Conservation (phyloP, 2,888 invertebrate genomes). For the Acanthosoma haemorrhoidale region DNA sequence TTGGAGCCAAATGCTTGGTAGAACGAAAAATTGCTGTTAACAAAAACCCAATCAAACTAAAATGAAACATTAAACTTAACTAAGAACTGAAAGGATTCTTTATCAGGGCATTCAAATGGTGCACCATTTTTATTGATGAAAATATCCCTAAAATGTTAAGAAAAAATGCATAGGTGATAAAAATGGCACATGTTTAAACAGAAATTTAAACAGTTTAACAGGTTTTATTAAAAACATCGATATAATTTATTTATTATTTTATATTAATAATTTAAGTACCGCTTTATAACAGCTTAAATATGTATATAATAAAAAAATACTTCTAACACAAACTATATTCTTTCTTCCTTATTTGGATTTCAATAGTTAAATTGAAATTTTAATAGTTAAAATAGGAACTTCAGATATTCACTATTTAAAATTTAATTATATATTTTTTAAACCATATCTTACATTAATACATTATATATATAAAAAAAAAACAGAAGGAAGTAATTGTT, state of each 20-base stretch:
- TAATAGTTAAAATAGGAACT: constrained; percentile 20
- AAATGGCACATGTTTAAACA: neutral
- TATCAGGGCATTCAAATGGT: too few species aligned
- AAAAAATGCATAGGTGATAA: too few species aligned
- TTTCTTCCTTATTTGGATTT: neutral
- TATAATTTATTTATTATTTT: neutral
- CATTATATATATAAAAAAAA: constrained; percentile 11
- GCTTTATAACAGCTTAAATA: neutral
- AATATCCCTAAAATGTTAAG: too few species aligned
- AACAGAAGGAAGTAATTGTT: constrained; percentile 1
- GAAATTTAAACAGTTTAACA: neutral
- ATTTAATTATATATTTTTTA: neutral
- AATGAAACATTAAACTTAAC: too few species aligned
- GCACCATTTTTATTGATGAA: too few species aligned
- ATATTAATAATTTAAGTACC: constrained; percentile 12
- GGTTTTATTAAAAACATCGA: neutral
- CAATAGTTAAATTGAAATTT: neutral
- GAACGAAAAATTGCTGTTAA: too few species aligned
- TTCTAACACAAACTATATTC: neutral
- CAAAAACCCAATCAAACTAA: too few species aligned
- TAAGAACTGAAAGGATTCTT: too few species aligned
- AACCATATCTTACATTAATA: neutral
- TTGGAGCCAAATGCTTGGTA: too few species aligned
- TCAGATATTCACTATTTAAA: neutral
- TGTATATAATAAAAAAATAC: neutral